Conservation (phyloP, 2,888 invertebrate genomes). For the Nomada hirtipes region DNA sequence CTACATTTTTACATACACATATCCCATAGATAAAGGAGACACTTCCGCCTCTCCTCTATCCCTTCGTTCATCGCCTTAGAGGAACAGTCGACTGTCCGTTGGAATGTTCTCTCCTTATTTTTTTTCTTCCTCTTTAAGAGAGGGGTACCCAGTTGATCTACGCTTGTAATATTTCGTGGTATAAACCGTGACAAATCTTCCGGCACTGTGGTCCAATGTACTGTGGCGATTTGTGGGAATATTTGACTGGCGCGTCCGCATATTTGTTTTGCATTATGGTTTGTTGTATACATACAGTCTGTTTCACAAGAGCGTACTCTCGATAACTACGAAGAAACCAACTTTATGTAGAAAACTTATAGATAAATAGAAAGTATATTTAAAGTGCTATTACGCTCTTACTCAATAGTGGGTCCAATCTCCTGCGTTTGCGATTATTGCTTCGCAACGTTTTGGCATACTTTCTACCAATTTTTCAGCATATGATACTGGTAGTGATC, state of each 20-base stretch:
- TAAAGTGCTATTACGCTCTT: too few species aligned
- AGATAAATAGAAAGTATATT: too few species aligned
- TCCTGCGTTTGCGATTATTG: too few species aligned
- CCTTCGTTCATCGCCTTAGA: background rate
- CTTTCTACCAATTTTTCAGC: too few species aligned
- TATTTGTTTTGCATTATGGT: background rate
- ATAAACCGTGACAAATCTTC: background rate
- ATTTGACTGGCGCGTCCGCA: background rate
- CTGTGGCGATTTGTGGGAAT: background rate
- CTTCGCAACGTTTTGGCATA: too few species aligned
- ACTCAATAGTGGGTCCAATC: too few species aligned
- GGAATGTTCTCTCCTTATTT: background rate
- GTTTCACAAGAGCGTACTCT: too few species aligned
- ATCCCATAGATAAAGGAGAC: constrained; percentile 24
- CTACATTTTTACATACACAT: constrained; percentile 10
- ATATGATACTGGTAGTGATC: too few species aligned
- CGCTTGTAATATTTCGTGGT: constrained; percentile 1
- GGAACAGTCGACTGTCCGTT: background rate
- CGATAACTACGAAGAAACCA: too few species aligned
- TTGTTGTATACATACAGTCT: too few species aligned
- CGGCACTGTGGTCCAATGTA: background rate
- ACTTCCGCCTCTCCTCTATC: background rate
- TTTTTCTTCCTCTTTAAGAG: background rate
- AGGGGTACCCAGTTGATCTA: background rate
- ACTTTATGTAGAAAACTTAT: too few species aligned